These are phyloP conservation scores for Anoplopoma fimbria DNA, from an alignment of 2,113 vertebrate species.

Conservation along the genomic window DNA sequence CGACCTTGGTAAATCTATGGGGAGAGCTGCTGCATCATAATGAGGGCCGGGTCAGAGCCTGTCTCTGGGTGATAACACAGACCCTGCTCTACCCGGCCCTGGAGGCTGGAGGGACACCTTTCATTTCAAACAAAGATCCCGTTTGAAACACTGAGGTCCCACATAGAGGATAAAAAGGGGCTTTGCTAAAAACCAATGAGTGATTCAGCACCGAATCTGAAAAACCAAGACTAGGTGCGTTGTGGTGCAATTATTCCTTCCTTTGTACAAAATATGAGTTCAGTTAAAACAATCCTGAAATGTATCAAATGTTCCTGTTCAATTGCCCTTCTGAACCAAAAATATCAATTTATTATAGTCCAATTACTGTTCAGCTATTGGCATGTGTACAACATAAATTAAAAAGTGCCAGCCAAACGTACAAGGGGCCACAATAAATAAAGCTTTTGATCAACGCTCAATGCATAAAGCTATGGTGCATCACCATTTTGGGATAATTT, in stretches of 20 bases:
- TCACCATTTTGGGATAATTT: neutral
- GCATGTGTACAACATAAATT: neutral
- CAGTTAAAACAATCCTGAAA: neutral
- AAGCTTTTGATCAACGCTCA: neutral
- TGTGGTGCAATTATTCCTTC: neutral
- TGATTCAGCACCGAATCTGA: neutral
- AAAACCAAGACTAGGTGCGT: neutral
- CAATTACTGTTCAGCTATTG: neutral
- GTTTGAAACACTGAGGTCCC: neutral
- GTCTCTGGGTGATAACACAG: constrained; percentile 54
- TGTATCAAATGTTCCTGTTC: neutral
- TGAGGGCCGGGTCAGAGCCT: constrained; percentile 23
- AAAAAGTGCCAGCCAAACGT: neutral
- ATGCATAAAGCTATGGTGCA: neutral
- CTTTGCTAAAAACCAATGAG: neutral
- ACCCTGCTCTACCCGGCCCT: neutral
- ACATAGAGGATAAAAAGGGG: neutral
- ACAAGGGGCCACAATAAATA: neutral
- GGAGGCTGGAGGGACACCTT: constrained; percentile 6
- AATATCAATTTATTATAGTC: neutral
- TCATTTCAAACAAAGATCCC: constrained; percentile 28
- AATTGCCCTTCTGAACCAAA: neutral
- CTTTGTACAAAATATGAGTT: neutral
- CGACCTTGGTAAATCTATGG: constrained; percentile 26
- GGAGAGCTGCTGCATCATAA: constrained; percentile 54